Percentiles rank a stretch among this genome's conserved stretches.
phyloP scores from a whole-genome alignment of 2,797 vertebrate species.

The Peromyscus attwateri region DNA sequence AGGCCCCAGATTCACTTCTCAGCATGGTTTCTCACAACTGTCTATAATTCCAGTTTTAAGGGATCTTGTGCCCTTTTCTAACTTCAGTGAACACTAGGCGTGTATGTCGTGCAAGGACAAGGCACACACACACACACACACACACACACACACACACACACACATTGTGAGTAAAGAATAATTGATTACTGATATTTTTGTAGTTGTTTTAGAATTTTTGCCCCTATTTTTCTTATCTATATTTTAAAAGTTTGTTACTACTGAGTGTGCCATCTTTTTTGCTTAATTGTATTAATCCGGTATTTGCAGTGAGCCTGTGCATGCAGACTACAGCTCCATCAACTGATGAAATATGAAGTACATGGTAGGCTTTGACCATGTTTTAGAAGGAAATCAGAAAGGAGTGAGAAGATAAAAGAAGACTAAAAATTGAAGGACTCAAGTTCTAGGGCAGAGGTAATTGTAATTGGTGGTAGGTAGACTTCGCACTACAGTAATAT shows the following conservation, averaged over 20 bases:
- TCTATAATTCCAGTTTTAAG: too few relatives aligned
- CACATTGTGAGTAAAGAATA: neutral
- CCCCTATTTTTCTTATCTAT: neutral
- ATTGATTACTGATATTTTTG: neutral
- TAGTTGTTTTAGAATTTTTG: conserved; percentile 1
- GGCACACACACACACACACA: neutral
- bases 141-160: too few relatives aligned
- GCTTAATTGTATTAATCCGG: neutral
- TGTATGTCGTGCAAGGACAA: neutral
- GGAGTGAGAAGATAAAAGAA: neutral
- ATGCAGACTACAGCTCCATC: neutral
- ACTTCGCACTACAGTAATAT: neutral
- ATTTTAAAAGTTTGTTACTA: conserved; percentile 32
- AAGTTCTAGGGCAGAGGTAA: neutral
- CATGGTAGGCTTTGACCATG: neutral
- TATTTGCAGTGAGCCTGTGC: neutral
- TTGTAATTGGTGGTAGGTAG: neutral
- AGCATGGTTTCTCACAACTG: neutral
- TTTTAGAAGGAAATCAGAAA: neutral
- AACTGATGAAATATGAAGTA: neutral
- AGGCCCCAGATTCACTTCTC: neutral
- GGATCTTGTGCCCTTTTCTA: neutral
- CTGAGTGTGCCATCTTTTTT: neutral
- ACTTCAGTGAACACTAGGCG: neutral
- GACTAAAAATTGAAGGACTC: neutral